A percentile compares a stretch with the other conserved stretches of the same genome.
Conservation (phyloP, 2,888 invertebrate species). For the Perdita meconis region DNA sequence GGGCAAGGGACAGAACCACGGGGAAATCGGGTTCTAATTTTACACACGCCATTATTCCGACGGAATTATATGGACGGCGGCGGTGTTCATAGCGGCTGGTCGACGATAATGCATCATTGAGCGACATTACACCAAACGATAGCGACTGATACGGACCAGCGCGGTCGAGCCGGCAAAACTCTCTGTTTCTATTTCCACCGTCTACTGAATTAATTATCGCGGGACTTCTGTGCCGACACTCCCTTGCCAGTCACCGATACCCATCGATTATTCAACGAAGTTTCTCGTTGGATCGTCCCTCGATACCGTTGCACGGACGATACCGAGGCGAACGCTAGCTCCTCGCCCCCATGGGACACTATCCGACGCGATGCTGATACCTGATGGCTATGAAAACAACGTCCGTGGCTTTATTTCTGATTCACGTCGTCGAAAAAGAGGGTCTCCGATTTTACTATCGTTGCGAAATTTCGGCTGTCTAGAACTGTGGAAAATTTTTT, state of each 20-base stretch:
- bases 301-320: constrained; percentile 35
- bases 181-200: constrained; percentile 79
- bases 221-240: constrained; percentile 62
- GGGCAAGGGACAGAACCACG: constrained; percentile 2
- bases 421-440: background rate
- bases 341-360: background rate
- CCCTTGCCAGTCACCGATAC: constrained; percentile 61
- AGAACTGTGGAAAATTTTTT: no score
- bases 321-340: constrained; percentile 6
- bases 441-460: background rate
- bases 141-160: constrained; percentile 14
- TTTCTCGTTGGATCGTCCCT: constrained; percentile 53
- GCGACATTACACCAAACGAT: constrained; percentile 36
- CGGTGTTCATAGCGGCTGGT: constrained; percentile 31
- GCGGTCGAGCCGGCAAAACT: constrained; percentile 9
- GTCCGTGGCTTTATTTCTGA: background rate
- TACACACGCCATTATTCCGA: constrained; percentile 42
- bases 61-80: constrained; percentile 31
- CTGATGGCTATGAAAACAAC: background rate
- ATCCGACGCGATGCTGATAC: constrained; percentile 20
- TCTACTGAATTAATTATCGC: constrained; percentile 79
- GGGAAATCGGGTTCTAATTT: constrained; percentile 57
- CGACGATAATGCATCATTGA: constrained; percentile 58
- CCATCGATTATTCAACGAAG: constrained; percentile 60
- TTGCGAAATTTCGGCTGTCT: background rate